Conservation (phyloP, 2,113 vertebrate genomes). For the Tiliqua scincoides region DNA sequence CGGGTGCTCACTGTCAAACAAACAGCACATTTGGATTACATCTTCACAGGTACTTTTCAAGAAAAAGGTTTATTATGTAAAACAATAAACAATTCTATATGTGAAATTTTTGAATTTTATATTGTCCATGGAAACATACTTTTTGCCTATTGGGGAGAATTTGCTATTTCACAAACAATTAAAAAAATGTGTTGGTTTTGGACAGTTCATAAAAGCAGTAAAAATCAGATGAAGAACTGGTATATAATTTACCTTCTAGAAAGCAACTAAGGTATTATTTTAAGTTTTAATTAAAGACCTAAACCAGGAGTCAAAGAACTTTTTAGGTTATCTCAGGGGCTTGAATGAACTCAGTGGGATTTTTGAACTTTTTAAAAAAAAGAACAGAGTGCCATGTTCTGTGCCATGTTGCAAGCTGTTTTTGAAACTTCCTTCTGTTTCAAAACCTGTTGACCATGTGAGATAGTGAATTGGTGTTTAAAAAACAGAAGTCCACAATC, state of each 20-base stretch:
- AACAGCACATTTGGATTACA: conserved; percentile 83
- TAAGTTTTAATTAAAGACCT: not conserved
- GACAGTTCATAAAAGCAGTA: conserved; percentile 1
- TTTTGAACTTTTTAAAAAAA: not conserved
- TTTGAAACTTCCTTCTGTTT: not conserved
- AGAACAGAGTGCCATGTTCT: not conserved
- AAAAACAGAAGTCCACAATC: not conserved
- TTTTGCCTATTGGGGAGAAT: not conserved
- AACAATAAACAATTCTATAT: not conserved
- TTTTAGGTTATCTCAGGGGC: not conserved
- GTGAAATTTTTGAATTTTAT: not conserved
- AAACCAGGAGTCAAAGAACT: not conserved
- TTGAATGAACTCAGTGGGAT: not conserved
- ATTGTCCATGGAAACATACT: not conserved
- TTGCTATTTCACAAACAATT: not conserved
- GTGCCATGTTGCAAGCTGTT: not conserved
- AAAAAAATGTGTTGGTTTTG: not conserved
- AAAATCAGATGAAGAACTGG: not conserved
- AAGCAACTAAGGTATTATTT: not conserved
- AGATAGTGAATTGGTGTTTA: not conserved
- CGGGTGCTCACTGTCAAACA: conserved; percentile 93
- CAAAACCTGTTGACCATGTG: not conserved
- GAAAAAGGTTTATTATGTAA: not conserved
- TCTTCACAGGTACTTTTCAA: conserved; percentile 86
- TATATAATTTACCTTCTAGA: not conserved